These are phyloP conservation scores for Smutsia gigantea DNA, from an alignment of 2,797 vertebrate genomes.

Conservation along the genomic window DNA sequence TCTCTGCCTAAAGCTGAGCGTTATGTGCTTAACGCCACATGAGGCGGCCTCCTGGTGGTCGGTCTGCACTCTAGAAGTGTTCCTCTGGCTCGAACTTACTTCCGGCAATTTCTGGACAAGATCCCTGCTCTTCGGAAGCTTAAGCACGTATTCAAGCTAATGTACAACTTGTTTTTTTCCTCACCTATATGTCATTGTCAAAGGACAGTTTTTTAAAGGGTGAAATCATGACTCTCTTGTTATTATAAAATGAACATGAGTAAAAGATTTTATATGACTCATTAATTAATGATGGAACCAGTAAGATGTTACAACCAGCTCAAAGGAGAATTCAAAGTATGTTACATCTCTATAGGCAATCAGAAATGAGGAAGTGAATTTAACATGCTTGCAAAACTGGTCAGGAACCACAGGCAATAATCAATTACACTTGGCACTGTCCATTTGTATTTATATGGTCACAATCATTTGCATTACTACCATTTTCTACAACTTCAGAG, in stretches of 20 bases:
- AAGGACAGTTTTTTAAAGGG: neutral
- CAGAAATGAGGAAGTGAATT: neutral
- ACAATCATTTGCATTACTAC: neutral
- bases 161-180: neutral
- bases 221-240: neutral
- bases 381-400: neutral
- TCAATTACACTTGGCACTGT: neutral
- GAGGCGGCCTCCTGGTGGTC: neutral
- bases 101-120: neutral
- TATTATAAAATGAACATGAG: neutral
- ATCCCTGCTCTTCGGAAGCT: neutral
- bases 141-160: neutral
- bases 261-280: neutral
- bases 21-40: neutral
- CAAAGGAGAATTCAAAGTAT: neutral
- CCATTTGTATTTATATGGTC: neutral
- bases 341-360: neutral
- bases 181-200: neutral
- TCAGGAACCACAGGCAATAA: neutral
- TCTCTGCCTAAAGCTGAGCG: neutral
- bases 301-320: neutral
- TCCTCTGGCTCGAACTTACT: neutral
- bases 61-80: neutral
- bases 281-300: neutral
- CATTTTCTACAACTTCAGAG: neutral